These are phyloP conservation scores for Melanostigma gelatinosum DNA, from an alignment of 2,113 vertebrate species.

Conservation along the genomic window DNA sequence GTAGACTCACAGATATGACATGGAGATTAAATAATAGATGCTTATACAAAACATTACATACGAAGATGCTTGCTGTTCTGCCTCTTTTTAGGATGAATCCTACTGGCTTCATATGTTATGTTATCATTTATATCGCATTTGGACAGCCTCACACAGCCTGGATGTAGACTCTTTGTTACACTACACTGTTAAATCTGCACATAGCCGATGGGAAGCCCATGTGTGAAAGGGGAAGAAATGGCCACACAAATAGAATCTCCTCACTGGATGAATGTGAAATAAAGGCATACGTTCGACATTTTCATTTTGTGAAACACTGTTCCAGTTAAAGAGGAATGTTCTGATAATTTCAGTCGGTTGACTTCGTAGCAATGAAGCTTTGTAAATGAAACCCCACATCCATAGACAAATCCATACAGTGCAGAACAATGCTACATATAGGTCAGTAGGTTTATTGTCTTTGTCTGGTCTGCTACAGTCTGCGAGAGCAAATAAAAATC, in stretches of 20 bases:
- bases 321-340: not conserved
- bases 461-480: not conserved
- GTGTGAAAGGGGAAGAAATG: not conserved
- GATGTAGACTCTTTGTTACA: not conserved
- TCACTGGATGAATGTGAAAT: not conserved
- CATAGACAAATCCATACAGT: not conserved
- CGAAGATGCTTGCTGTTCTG: not conserved
- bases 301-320: not conserved
- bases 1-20: slow-evolving; percentile 7
- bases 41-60: not conserved
- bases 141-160: not conserved
- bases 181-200: not conserved
- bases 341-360: not conserved
- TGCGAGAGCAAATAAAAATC: not conserved
- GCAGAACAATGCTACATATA: not conserved
- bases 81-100: not conserved
- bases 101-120: not conserved
- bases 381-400: not conserved
- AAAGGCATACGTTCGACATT: not conserved
- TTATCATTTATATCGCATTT: not conserved
- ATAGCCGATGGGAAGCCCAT: not conserved
- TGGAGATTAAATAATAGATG: slow-evolving; percentile 14
- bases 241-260: not conserved
- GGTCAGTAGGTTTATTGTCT: not conserved
- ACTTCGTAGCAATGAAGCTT: not conserved